Conservation (phyloP, 2,888 invertebrate species). For the Stenodema calcarata region DNA sequence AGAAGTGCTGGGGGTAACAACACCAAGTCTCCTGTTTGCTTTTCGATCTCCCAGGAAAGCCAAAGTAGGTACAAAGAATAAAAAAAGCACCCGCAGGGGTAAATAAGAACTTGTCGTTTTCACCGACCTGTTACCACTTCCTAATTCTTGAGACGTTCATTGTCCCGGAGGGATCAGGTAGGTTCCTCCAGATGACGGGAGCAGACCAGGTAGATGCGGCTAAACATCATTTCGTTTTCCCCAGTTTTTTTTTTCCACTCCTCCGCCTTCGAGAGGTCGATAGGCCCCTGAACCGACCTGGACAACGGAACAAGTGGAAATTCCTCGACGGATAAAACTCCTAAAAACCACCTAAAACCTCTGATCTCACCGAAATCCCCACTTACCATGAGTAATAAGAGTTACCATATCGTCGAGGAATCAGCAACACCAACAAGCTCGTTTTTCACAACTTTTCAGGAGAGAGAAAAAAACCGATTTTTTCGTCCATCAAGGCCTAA, state of each 20-base stretch:
- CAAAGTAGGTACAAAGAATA: not conserved
- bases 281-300: not conserved
- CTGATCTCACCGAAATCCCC: no score
- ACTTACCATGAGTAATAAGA: no score
- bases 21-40: not conserved
- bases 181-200: not conserved
- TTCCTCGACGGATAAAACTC: not conserved
- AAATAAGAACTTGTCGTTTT: not conserved
- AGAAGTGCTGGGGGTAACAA: not conserved
- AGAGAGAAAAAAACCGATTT: no score
- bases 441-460: no score
- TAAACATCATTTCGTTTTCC: not conserved
- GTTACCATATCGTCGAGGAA: no score
- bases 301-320: not conserved
- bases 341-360: no score
- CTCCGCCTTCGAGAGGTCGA: not conserved
- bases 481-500: no score
- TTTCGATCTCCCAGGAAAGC: not conserved
- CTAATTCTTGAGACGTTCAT: not conserved
- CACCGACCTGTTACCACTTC: slow-evolving; percentile 11
- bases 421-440: no score
- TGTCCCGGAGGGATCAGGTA: not conserved
- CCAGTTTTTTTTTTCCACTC: not conserved
- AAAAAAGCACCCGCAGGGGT: not conserved
- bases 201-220: not conserved